Evolutionary conservation across 2,888 invertebrate genomes (phyloP), one percentile per base, ranked within the genome.

Genomic region (Leptopilina syphax): DNA sequence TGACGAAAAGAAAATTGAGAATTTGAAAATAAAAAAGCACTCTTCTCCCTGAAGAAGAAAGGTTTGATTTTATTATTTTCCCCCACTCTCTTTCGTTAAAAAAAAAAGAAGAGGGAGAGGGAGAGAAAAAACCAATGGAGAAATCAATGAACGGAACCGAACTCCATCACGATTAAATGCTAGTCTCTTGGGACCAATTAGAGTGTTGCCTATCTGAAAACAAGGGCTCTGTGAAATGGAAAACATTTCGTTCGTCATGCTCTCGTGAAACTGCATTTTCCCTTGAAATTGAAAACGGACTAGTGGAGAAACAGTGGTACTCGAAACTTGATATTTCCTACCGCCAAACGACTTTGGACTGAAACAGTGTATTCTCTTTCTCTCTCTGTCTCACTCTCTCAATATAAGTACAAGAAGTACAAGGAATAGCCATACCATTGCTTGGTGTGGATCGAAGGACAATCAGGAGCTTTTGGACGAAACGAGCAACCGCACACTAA

Each of bases 111-210:
- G 18, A 41, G 18, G 18, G 18, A 44, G 44, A 44, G 5, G 44
- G 5, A 44, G 44, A 44, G 8, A 27, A 54, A 54, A 70, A 70
- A 70, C 50, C 50, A 47, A 70, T 70, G 70, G 70, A 70, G 50
- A 54, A 70, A 70, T 70, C 70, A 70, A 70, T 70, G 70, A 70
- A 70, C 50, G 27, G 70, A 70, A 70, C 54, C 50, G 70, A 54
- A 70, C 50, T 27, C 54, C 50, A 70, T 70, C 70, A 27, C 70
- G 70, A 70, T 70, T 70, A 70, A 70, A 70, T 54, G 70, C 50
- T 13, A 27, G 27, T 54, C 70, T 70, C 70, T 54, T 27, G 70
- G 70, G 70, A 70, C 54, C 70, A 70, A 70, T 70, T 70, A 70
- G 54, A 70, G 70, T 54, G 70, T 70, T 70, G 70, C 54, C 54